Percentiles rank a stretch among this genome's conserved stretches.
These are phyloP conservation scores for Pomacea canaliculata DNA, from an alignment of 2,888 invertebrate species.

Conservation along the genomic window DNA sequence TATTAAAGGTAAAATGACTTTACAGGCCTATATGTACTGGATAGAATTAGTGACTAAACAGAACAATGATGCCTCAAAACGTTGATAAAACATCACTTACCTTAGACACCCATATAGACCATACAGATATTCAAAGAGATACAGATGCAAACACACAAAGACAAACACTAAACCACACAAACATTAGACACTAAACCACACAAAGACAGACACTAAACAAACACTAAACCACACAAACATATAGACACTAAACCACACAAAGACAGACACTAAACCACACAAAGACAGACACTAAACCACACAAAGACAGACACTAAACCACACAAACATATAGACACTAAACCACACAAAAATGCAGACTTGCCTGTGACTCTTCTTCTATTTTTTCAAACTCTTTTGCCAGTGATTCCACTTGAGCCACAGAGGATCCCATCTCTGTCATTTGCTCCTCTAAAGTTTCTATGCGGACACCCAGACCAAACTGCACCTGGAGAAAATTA, in stretches of 20 bases:
- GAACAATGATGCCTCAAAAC: too few relatives aligned
- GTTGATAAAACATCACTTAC: too few relatives aligned
- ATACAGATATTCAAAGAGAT: too few relatives aligned
- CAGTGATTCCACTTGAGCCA: constrained; percentile 82
- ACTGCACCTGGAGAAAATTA: constrained; percentile 66
- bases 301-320: constrained; percentile 4
- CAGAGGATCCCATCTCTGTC: constrained; percentile 92
- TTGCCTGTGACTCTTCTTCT: constrained; percentile 76
- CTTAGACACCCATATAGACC: too few relatives aligned
- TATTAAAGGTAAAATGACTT: not conserved
- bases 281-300: constrained; percentile 1
- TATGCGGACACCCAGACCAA: constrained; percentile 68
- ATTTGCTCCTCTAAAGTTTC: constrained; percentile 73
- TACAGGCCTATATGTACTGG: too few relatives aligned
- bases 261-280: constrained; percentile 3
- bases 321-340: constrained; percentile 1
- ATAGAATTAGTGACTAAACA: too few relatives aligned
- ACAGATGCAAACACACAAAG: too few relatives aligned
- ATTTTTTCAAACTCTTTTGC: constrained; percentile 83
- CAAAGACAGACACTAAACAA: too few relatives aligned
- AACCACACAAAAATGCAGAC: constrained; percentile 39
- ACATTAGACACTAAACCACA: too few relatives aligned
- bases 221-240: not conserved
- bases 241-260: not conserved
- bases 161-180: too few relatives aligned